Evolutionary conservation across 2,797 vertebrate genomes (phyloP).

Genomic region (Arnoldichthys spilopterus): DNA sequence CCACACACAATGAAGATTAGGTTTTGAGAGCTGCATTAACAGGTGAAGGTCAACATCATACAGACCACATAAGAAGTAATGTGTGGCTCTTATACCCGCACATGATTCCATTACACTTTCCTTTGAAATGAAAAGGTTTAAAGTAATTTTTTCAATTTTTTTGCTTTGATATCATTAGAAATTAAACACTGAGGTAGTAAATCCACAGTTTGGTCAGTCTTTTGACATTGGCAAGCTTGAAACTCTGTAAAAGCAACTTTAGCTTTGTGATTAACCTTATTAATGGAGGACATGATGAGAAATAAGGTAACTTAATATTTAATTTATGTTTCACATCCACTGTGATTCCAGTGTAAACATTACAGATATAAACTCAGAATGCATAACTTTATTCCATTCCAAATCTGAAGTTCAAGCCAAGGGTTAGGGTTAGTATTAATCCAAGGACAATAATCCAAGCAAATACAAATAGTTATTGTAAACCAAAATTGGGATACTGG

Average conservation of each 20-base stretch:
- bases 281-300: not conserved
- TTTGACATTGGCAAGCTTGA: not conserved
- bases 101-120: not conserved
- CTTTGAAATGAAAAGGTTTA: conserved; percentile 33
- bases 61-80: conserved; percentile 66
- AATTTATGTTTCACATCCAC: not conserved
- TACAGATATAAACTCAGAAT: not conserved
- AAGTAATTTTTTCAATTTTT: not conserved
- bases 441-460: not conserved
- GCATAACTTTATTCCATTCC: not conserved
- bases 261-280: not conserved
- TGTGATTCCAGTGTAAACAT: not conserved
- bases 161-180: not conserved
- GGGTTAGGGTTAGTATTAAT: not conserved
- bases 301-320: not conserved
- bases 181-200: not conserved
- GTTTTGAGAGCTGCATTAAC: conserved; percentile 75
- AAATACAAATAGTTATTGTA: conserved; percentile 1
- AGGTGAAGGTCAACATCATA: conserved; percentile 73
- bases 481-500: conserved; percentile 52
- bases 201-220: not conserved
- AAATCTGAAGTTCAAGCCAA: not conserved
- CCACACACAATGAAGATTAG: conserved; percentile 77
- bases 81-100: not conserved
- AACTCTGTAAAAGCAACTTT: not conserved